Conservation (phyloP, 2,113 vertebrate genomes). For the Mastomys coucha region DNA sequence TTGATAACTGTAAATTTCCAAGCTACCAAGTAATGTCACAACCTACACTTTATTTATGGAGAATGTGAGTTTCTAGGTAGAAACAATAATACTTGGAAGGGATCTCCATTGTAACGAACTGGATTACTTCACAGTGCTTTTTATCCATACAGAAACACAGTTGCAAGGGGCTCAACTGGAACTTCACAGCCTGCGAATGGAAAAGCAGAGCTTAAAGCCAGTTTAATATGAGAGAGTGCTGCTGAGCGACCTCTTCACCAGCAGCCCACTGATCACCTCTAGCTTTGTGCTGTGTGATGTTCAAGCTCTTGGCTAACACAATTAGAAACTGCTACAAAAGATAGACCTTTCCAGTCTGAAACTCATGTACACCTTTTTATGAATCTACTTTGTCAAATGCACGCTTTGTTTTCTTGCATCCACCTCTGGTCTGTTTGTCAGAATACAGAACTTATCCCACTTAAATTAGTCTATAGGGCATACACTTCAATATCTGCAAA, state of each 20-base stretch:
- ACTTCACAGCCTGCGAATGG: background rate
- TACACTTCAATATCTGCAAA: constrained; percentile 6
- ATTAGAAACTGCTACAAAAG: background rate
- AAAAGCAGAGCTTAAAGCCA: background rate
- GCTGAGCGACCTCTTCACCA: background rate
- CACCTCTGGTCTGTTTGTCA: background rate
- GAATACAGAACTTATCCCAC: background rate
- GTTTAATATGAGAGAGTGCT: background rate
- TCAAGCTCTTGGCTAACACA: background rate
- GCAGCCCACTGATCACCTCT: background rate
- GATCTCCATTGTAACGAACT: background rate
- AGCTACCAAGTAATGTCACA: constrained; percentile 51
- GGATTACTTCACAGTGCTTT: constrained; percentile 6
- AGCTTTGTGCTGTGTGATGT: background rate
- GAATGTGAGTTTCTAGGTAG: constrained; percentile 48
- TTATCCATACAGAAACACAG: background rate
- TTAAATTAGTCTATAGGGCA: background rate
- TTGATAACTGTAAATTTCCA: constrained; percentile 57
- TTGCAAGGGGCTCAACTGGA: background rate
- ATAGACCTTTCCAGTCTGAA: background rate
- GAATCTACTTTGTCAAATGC: background rate
- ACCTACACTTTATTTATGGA: constrained; percentile 39
- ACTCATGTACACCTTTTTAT: background rate
- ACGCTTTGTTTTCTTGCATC: background rate
- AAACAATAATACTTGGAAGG: constrained; percentile 14